phyloP scores from a whole-genome alignment of 2,113 vertebrate genomes.

The Amphiprion ocellaris region DNA sequence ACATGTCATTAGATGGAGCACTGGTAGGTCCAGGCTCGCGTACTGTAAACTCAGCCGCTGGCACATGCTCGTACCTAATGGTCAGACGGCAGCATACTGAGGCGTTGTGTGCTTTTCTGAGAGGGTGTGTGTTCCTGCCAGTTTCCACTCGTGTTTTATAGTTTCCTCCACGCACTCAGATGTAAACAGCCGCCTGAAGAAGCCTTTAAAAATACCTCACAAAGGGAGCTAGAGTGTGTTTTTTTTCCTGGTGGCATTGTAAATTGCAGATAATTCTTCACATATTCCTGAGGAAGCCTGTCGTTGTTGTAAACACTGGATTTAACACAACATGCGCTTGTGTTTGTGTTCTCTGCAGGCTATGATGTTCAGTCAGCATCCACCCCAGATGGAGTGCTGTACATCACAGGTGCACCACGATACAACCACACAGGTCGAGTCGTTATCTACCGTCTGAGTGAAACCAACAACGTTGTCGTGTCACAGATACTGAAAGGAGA shows the following conservation, averaged over 20 bases:
- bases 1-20: slow-evolving; percentile 66
- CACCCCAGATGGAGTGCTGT: slow-evolving; percentile 85
- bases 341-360: slow-evolving; percentile 79
- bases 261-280: not conserved
- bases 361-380: slow-evolving; percentile 93
- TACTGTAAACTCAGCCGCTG: slow-evolving; percentile 68
- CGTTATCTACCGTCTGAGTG: slow-evolving; percentile 88
- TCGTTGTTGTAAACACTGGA: not conserved
- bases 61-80: slow-evolving; percentile 19
- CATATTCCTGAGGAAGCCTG: not conserved
- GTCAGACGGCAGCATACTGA: slow-evolving; percentile 16
- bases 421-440: slow-evolving; percentile 97
- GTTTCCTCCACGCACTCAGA: slow-evolving; percentile 38
- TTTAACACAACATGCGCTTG: not conserved
- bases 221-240: not conserved
- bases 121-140: slow-evolving; percentile 33
- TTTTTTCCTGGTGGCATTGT: slow-evolving; percentile 9
- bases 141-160: slow-evolving; percentile 49
- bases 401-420: slow-evolving; percentile 93
- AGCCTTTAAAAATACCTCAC: slow-evolving; percentile 48
- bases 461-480: slow-evolving; percentile 76
- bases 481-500: slow-evolving; percentile 91
- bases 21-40: slow-evolving; percentile 25
- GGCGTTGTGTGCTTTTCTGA: slow-evolving; percentile 16
- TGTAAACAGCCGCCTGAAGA: slow-evolving; percentile 36